Conservation (phyloP, 2,888 invertebrate species). For the Lucinisca nassula region DNA sequence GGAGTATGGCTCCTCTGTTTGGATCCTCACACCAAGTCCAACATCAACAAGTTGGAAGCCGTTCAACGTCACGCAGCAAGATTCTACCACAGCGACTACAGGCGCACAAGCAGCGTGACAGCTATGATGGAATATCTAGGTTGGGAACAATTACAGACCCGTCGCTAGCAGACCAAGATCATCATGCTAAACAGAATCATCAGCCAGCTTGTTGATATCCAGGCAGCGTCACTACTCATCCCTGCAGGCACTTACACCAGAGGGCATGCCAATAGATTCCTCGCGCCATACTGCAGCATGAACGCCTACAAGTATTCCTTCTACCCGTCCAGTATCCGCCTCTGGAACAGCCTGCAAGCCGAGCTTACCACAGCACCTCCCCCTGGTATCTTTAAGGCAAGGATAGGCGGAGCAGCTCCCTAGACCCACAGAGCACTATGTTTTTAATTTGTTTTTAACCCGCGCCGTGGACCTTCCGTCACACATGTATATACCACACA, state of each 20-base stretch:
- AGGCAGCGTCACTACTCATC: background rate
- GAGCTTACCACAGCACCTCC: background rate
- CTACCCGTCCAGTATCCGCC: background rate
- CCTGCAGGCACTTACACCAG: constrained; percentile 14
- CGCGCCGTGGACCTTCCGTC: too few relatives aligned
- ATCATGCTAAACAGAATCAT: constrained; percentile 23
- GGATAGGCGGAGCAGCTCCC: background rate
- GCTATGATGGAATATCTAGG: constrained; percentile 39
- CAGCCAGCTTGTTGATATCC: constrained; percentile 19
- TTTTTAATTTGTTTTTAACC: background rate
- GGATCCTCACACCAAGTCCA: constrained; percentile 37
- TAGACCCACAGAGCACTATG: background rate
- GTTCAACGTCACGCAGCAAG: constrained; percentile 56
- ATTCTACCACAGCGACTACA: constrained; percentile 35
- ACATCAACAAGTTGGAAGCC: constrained; percentile 35
- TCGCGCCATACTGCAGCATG: background rate
- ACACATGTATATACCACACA: too few relatives aligned
- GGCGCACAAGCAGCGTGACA: constrained; percentile 42
- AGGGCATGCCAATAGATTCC: constrained; percentile 1
- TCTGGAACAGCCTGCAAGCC: constrained; percentile 20
- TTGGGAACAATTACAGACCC: background rate
- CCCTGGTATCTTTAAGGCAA: constrained; percentile 24
- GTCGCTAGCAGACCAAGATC: background rate
- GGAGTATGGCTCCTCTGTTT: constrained; percentile 50
- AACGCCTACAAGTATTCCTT: constrained; percentile 16